Evolutionary conservation across 2,113 vertebrate species (phyloP).

Genomic region (Lagopus muta): DNA sequence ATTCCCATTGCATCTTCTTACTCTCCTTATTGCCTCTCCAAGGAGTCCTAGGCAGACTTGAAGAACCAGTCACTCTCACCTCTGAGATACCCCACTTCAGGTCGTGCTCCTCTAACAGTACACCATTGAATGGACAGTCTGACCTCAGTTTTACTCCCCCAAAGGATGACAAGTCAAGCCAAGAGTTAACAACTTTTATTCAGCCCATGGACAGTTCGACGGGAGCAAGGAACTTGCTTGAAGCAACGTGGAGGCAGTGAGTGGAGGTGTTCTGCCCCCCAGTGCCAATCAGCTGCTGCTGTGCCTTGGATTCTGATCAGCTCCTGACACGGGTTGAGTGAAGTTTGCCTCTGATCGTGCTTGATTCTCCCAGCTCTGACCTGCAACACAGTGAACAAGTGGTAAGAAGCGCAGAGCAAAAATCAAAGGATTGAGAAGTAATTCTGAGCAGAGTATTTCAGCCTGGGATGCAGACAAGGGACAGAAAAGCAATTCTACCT

Average conservation of each 20-base stretch:
- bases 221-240: background rate
- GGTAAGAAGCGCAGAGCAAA: background rate
- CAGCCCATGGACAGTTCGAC: background rate
- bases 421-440: background rate
- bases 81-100: background rate
- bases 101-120: slow-evolving; percentile 15
- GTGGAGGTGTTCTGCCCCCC: slow-evolving; percentile 35
- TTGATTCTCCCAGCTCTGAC: background rate
- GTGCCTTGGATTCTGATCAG: slow-evolving; percentile 27
- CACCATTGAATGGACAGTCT: background rate
- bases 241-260: slow-evolving; percentile 17
- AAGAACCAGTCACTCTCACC: background rate
- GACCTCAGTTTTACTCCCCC: slow-evolving; percentile 8
- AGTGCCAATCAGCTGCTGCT: slow-evolving; percentile 22
- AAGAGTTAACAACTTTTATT: slow-evolving; percentile 64
- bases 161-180: slow-evolving; percentile 59
- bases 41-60: slow-evolving; percentile 6
- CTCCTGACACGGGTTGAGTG: background rate
- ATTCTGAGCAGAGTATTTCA: background rate
- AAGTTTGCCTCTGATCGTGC: background rate
- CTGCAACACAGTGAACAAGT: slow-evolving; percentile 37
- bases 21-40: slow-evolving; percentile 50
- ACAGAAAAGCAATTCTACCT: background rate
- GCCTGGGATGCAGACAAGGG: background rate
- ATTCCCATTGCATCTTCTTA: slow-evolving; percentile 36